A percentile compares a stretch with the other conserved stretches of the same genome.
These are phyloP conservation scores for Heteropelma amictum DNA, from an alignment of 2,888 invertebrate genomes.

Conservation along the genomic window DNA sequence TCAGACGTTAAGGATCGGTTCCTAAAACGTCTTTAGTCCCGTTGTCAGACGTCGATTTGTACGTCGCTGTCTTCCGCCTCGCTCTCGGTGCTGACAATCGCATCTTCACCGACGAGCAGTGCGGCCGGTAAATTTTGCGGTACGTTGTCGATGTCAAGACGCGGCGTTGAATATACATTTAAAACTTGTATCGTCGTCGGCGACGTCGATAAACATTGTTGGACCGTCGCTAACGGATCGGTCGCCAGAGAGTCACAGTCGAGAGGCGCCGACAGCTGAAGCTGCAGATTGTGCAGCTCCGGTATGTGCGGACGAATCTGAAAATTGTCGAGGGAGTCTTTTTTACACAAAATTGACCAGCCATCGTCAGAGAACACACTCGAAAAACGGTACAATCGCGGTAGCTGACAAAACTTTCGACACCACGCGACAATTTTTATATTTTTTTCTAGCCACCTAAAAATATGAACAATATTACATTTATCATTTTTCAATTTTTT, in stretches of 20 bases:
- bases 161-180: constrained; percentile 76
- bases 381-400: no score
- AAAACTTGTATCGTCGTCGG: constrained; percentile 76
- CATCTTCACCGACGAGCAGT: constrained; percentile 77
- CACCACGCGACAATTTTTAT: no score
- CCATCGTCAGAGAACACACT: no score
- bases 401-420: no score
- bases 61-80: constrained; percentile 78
- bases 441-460: no score
- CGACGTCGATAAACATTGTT: constrained; percentile 74
- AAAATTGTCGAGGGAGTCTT: constrained; percentile 56
- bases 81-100: constrained; percentile 76
- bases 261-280: constrained; percentile 76
- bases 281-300: constrained; percentile 82
- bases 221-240: constrained; percentile 73
- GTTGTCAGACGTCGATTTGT: constrained; percentile 77
- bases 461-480: no score
- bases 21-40: constrained; percentile 60
- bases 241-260: constrained; percentile 70
- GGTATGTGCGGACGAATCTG: constrained; percentile 85
- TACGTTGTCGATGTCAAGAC: constrained; percentile 76
- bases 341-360: no score
- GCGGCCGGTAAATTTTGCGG: constrained; percentile 77
- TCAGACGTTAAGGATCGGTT: background rate
- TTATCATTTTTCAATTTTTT: no score